Evolutionary conservation across 2,888 invertebrate genomes (phyloP).

Genomic region (Sisyra nigra): DNA sequence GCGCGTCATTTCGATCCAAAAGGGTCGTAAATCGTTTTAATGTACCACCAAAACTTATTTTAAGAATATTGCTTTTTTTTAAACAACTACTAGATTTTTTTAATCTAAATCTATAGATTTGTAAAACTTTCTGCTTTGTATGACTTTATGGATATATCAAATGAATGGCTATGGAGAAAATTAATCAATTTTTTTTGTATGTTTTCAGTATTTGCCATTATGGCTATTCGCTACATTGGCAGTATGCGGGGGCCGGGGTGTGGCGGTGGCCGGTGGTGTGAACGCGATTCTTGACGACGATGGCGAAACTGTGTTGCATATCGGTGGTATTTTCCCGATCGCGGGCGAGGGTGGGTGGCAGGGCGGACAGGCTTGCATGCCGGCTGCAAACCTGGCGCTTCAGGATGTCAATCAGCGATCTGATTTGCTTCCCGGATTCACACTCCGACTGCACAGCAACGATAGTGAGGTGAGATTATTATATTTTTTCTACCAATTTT

Average conservation of each 20-base stretch:
- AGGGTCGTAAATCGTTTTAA: no score
- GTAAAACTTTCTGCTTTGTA: no score
- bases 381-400: conserved; percentile 91
- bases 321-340: conserved; percentile 97
- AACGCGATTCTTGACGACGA: conserved; percentile 17
- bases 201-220: conserved; percentile 26
- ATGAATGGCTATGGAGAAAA: no score
- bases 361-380: conserved; percentile 95
- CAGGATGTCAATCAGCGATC: conserved; percentile 85
- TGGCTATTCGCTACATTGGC: conserved; percentile 23
- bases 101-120: no score
- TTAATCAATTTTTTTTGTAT: no score
- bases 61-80: no score
- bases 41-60: no score
- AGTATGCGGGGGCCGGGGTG: conserved; percentile 11
- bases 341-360: conserved; percentile 95
- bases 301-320: conserved; percentile 66
- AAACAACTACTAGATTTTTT: no score
- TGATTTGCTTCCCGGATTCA: conserved; percentile 82
- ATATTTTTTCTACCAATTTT: no score
- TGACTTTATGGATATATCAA: no score
- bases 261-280: conserved; percentile 1
- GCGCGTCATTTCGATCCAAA: no score
- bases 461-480: conserved; percentile 74
- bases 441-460: conserved; percentile 80